A percentile compares a stretch with the other conserved stretches of the same genome.
phyloP scores from a whole-genome alignment of 2,797 vertebrate genomes.

The Coregonus suidteri region DNA sequence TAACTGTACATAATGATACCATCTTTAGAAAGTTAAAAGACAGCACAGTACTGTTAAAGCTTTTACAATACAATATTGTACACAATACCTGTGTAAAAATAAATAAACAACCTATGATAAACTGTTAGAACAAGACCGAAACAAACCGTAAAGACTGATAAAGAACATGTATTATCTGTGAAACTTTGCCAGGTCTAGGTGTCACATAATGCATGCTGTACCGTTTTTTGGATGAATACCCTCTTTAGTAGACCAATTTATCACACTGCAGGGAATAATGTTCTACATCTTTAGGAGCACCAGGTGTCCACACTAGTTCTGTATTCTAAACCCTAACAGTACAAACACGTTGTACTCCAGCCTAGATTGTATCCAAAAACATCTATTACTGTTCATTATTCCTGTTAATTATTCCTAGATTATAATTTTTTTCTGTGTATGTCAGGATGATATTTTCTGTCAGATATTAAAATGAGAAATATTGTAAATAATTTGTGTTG shows the following conservation, averaged over 20 bases:
- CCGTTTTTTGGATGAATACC: slow-evolving; percentile 80
- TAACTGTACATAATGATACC: no score
- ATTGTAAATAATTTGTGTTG: not conserved
- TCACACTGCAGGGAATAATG: slow-evolving; percentile 84
- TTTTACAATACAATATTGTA: not conserved
- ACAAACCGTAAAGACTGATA: slow-evolving; percentile 17
- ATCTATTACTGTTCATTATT: slow-evolving; percentile 46
- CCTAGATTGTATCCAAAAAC: slow-evolving; percentile 62
- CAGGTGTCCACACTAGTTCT: slow-evolving; percentile 82
- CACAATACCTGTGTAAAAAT: not conserved
- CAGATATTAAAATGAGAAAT: not conserved
- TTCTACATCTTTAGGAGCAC: slow-evolving; percentile 76
- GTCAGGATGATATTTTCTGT: not conserved
- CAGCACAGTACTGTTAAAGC: no score
- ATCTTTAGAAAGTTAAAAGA: no score
- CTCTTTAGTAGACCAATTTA: slow-evolving; percentile 84
- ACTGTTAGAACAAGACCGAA: slow-evolving; percentile 3
- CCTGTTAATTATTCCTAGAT: not conserved
- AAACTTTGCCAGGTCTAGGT: slow-evolving; percentile 62
- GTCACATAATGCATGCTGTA: slow-evolving; percentile 73
- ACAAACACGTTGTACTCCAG: slow-evolving; percentile 71
- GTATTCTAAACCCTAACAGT: slow-evolving; percentile 73
- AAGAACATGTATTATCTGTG: slow-evolving; percentile 44
- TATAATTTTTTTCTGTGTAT: not conserved
- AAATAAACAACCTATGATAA: not conserved